Percentiles rank a stretch among this genome's conserved stretches.
phyloP scores from a whole-genome alignment of 2,797 vertebrate species.

The Sebastes kiyomatsui region DNA sequence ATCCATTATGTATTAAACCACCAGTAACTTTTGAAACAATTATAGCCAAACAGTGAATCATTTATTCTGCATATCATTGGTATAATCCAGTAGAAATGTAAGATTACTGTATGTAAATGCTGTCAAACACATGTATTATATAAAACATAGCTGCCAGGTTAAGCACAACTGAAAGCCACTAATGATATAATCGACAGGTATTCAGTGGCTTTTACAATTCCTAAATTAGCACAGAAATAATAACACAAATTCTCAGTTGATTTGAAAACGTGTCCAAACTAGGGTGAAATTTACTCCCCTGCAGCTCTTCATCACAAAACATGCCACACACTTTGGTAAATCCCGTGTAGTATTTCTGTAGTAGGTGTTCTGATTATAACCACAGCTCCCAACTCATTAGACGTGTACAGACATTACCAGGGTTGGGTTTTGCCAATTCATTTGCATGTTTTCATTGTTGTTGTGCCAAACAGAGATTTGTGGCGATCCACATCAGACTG shows the following conservation, averaged over 20 bases:
- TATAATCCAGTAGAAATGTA: neutral
- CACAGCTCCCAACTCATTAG: conserved; percentile 53
- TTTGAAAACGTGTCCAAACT: conserved; percentile 11
- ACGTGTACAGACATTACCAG: conserved; percentile 36
- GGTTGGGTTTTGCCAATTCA: conserved; percentile 29
- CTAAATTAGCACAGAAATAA: conserved; percentile 8
- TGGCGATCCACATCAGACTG: conserved; percentile 39
- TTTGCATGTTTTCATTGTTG: conserved; percentile 64
- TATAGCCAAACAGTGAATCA: neutral
- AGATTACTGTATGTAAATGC: neutral
- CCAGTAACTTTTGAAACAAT: neutral
- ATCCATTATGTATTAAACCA: neutral
- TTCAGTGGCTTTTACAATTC: neutral
- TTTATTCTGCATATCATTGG: neutral
- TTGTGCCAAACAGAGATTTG: conserved; percentile 43
- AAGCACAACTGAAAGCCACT: neutral
- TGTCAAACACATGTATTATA: neutral
- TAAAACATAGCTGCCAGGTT: neutral
- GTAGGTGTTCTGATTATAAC: conserved; percentile 56
- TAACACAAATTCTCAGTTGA: neutral
- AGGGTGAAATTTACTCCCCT: conserved; percentile 38
- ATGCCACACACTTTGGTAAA: conserved; percentile 37
- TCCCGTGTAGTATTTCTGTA: conserved; percentile 56
- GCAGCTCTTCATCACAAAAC: conserved; percentile 46
- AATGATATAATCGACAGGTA: neutral